A percentile compares a stretch with the other conserved stretches of the same genome.
These are phyloP conservation scores for Acanthochromis polyacanthus DNA, from an alignment of 2,113 vertebrate genomes.

Conservation along the genomic window DNA sequence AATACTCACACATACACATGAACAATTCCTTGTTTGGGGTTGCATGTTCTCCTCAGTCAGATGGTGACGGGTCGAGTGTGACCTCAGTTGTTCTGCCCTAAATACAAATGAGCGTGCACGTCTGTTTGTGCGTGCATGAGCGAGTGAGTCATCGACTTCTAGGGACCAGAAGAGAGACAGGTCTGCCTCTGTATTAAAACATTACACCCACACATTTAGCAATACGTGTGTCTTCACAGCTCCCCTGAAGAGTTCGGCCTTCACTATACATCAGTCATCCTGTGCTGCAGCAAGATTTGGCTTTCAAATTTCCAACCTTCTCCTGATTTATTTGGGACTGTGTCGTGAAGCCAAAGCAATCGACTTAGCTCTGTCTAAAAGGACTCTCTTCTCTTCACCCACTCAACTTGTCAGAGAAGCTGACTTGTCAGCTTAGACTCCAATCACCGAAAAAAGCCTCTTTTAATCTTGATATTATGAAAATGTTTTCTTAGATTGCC, in stretches of 20 bases:
- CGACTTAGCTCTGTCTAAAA: slow-evolving; percentile 46
- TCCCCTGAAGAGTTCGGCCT: slow-evolving; percentile 28
- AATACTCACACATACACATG: slow-evolving; percentile 15
- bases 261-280: slow-evolving; percentile 56
- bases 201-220: slow-evolving; percentile 43
- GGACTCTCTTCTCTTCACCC: slow-evolving; percentile 30
- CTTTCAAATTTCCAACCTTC: slow-evolving; percentile 50
- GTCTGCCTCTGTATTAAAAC: slow-evolving; percentile 45
- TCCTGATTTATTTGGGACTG: slow-evolving; percentile 50
- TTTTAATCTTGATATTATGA: slow-evolving; percentile 26
- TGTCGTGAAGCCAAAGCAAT: slow-evolving; percentile 54
- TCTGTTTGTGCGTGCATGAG: neutral
- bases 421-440: slow-evolving; percentile 45
- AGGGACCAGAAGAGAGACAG: slow-evolving; percentile 23
- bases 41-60: neutral
- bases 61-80: slow-evolving; percentile 16
- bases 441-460: neutral
- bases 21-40: neutral
- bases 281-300: slow-evolving; percentile 41
- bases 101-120: neutral
- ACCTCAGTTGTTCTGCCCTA: slow-evolving; percentile 27
- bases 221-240: slow-evolving; percentile 31
- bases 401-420: slow-evolving; percentile 49
- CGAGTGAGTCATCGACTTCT: slow-evolving; percentile 49
- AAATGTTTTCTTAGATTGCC: slow-evolving; percentile 13